Conservation (phyloP, 1,140 invertebrate genomes). For the Zaprionus taronus region DNA sequence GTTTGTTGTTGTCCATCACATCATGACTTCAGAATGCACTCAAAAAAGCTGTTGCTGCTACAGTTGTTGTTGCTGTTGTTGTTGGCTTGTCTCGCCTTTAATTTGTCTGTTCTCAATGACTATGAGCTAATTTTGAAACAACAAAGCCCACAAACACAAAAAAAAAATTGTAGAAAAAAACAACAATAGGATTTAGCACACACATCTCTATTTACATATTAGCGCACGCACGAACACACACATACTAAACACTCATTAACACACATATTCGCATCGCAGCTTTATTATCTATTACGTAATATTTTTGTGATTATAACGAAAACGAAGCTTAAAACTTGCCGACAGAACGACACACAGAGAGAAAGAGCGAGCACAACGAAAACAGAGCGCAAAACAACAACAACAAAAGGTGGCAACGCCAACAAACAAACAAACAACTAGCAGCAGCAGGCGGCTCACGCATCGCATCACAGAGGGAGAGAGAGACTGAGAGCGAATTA, state of each 20-base stretch:
- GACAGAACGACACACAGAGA: constrained; percentile 32
- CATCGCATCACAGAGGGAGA: constrained; percentile 20
- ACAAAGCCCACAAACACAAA: constrained; percentile 10
- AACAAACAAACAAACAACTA: constrained; percentile 35
- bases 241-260: constrained; percentile 18
- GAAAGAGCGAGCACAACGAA: constrained; percentile 48
- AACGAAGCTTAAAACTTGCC: constrained; percentile 76
- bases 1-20: constrained; percentile 22
- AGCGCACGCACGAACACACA: constrained; percentile 22
- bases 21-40: constrained; percentile 25
- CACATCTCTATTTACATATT: constrained; percentile 48
- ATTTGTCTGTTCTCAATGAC: constrained; percentile 42
- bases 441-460: constrained; percentile 30
- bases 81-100: constrained; percentile 28
- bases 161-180: neutral
- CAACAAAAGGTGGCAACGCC: constrained; percentile 23
- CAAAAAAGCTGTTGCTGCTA: constrained; percentile 4
- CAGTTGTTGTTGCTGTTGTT: neutral
- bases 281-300: constrained; percentile 81
- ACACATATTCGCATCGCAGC: constrained; percentile 38
- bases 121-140: constrained; percentile 48
- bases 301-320: constrained; percentile 74
- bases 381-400: constrained; percentile 40
- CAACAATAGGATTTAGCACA: constrained; percentile 45
- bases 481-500: constrained; percentile 2